These are phyloP conservation scores for Euborellia annulipes DNA, from an alignment of 1,140 invertebrate genomes.

Conservation along the genomic window DNA sequence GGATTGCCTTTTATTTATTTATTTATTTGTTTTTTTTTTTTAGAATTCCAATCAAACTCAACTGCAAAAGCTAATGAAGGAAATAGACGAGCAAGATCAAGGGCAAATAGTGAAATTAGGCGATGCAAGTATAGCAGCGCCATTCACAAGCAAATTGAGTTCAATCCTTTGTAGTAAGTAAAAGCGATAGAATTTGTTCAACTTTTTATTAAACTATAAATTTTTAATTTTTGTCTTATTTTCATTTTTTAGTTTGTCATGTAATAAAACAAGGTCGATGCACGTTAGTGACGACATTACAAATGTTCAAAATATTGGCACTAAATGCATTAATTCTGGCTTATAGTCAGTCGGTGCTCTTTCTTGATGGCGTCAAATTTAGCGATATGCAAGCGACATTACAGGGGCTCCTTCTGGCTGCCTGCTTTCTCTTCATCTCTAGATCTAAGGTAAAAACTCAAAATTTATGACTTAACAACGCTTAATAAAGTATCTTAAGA, in stretches of 20 bases:
- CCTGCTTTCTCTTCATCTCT: constrained; percentile 96
- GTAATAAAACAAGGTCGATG: constrained; percentile 98
- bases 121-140: constrained; percentile 97
- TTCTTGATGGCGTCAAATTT: constrained; percentile 95
- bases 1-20: too few relatives aligned
- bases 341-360: constrained; percentile 96
- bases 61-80: constrained; percentile 66
- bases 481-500: too few relatives aligned
- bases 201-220: too few relatives aligned
- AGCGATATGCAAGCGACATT: constrained; percentile 94
- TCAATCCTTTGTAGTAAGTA: constrained; percentile 88
- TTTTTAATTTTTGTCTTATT: background rate
- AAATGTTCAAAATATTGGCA: constrained; percentile 99
- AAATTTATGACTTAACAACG: too few relatives aligned
- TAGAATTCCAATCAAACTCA: constrained; percentile 27
- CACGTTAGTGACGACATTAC: constrained; percentile 94
- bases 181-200: background rate
- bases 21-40: background rate
- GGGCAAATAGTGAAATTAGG: constrained; percentile 84
- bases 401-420: constrained; percentile 83
- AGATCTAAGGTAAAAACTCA: constrained; percentile 94
- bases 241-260: constrained; percentile 69
- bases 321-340: constrained; percentile 96
- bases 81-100: constrained; percentile 83
- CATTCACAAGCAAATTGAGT: constrained; percentile 94